Evolutionary conservation across 2,888 invertebrate species (phyloP), one percentile per base, ranked within the genome.

Genomic region (Tipula lateralis): DNA sequence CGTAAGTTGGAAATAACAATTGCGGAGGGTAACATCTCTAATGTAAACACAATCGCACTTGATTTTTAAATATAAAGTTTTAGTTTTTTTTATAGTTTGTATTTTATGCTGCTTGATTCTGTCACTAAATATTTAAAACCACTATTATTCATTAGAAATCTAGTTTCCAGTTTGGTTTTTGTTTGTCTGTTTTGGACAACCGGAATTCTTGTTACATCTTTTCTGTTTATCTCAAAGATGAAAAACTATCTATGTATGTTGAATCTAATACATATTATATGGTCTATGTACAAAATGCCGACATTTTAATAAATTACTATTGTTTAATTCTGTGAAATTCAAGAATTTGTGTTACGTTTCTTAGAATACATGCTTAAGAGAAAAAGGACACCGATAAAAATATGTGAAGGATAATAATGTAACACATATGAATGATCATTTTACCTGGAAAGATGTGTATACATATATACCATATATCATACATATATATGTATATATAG

Each of bases 391-490:
- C 66, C 66, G 66, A 66, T 66, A 19, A 66, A 66, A 66, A 6
- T 24, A 66, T 19, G 12, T 19, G 24, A 66, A 66, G 24, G 66
- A 66, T 66, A 66, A 66, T 66, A 66, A 66, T 66, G 66, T 66
- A 66, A 66, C 66, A 66, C 66, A 66, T 66, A 66, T 66, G 66
- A 66, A 66, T 24, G 66, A 66, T 66, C 66, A 66, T 66, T 66
- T 66, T 66, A 66, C 66, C 66, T 66, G 66, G 66, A 66, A 44
- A 66, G 19, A 24, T 4, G 24, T 66, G 4, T 13, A 13, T 39
- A 39, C 12, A 7, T 39, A 39, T 39, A 50, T 50, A 44, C n/a
- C 9, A 36, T 36, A 36, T 9, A 36, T 12, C 12, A 36, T 12
- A n/a, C 12, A 36, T 36, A 36, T 36, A 36, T 36, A 36, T 36